Base-by-base conservation (phyloP, 2,797 vertebrate species). In the Harpagifer antarcticus region DNA sequence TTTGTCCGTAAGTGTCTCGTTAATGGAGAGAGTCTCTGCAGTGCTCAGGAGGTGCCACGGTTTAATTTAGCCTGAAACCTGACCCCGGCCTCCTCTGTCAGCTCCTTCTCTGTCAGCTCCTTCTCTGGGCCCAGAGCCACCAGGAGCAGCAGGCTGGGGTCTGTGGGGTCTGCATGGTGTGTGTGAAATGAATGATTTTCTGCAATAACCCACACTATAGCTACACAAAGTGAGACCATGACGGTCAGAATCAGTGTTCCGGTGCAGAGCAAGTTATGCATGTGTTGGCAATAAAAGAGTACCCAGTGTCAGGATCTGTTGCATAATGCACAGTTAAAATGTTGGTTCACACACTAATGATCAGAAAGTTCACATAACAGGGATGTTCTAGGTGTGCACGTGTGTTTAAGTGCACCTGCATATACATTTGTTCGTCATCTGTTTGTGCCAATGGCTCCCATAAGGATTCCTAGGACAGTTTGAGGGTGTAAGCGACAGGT, bases 31-130 rank as follows among this genome's bases (percentile, higher is more conserved):
- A 87, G 86, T 56, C 86, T 88, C 54, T 74, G 74, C 74, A 67
- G 60, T 52, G 78, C 70, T 80, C 57, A 66, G 84, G 65, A 82
- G 79, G 81, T 17, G 56, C 44, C 72, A 59, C 68, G 59, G 92
- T 91, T 92, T 86, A 92, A 93, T 93, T 94, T 94, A 94, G 93
- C 91, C 66, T 54, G 57, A 82, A 86, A 90, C 83, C 81, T 71
- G 89, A 81, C 82, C 90, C 70, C 10, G 14, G 57, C 68, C 81
- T 81, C 69, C 73, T 74, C 86, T 54, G 74, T 79, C 84, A 88
- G 73, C 84, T 88, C 83, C 79, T 79, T 86, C 79, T 80, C 70
- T 62, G 67, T 79, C 84, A 88, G 73, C 84, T 88, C 83, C 79
- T 79, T 86, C 79, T 80, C 70, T 62, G 67, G 81, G 50, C 43